These are phyloP conservation scores for Cinara cedri DNA, from an alignment of 2,888 invertebrate species.

Conservation along the genomic window DNA sequence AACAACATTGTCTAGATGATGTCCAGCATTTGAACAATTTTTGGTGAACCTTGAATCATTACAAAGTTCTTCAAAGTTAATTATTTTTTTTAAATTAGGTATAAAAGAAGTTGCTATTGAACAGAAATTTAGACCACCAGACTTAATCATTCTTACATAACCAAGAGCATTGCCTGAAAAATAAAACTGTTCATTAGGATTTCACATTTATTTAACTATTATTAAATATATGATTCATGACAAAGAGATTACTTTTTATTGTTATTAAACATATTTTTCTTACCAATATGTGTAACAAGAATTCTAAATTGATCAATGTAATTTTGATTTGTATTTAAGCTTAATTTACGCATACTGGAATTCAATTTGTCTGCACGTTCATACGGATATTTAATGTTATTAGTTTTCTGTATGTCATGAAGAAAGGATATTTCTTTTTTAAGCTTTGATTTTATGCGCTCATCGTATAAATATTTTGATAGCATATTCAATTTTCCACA, in stretches of 20 bases:
- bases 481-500: conserved; percentile 91
- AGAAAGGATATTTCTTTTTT: conserved; percentile 86
- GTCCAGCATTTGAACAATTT: conserved; percentile 71
- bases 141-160: conserved; percentile 90
- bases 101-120: conserved; percentile 90
- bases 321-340: conserved; percentile 77
- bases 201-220: neutral
- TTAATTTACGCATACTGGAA: conserved; percentile 85
- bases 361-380: conserved; percentile 94
- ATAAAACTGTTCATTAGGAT: conserved; percentile 29
- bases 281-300: conserved; percentile 90
- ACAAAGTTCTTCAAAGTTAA: conserved; percentile 71
- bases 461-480: conserved; percentile 96
- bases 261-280: too few relatives aligned
- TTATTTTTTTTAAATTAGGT: conserved; percentile 75
- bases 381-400: conserved; percentile 78
- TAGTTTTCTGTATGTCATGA: conserved; percentile 73
- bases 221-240: neutral
- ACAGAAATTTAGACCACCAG: conserved; percentile 91
- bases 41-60: conserved; percentile 69
- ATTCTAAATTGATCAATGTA: conserved; percentile 92
- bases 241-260: neutral
- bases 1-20: conserved; percentile 79
- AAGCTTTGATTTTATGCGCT: conserved; percentile 93
- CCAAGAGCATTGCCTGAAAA: conserved; percentile 84